phyloP scores from a whole-genome alignment of 1,140 invertebrate species.

The Hydropsyche tenuis region DNA sequence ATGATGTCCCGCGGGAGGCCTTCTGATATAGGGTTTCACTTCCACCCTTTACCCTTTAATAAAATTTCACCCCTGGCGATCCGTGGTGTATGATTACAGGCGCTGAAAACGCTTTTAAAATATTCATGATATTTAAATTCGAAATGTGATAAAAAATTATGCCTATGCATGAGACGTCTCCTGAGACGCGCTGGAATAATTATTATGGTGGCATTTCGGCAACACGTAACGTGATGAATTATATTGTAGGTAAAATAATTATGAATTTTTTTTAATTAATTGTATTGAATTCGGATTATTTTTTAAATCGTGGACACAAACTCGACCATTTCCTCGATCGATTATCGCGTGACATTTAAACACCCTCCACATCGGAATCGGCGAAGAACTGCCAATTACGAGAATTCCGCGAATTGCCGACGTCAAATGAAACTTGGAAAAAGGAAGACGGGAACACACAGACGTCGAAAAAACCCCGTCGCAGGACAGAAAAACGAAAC shows the following conservation, averaged over 20 bases:
- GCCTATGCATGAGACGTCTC: no score
- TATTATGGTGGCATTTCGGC: no score
- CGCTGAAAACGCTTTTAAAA: slow-evolving; percentile 29
- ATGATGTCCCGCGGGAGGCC: slow-evolving; percentile 47
- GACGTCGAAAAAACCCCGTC: not conserved
- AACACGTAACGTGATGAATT: no score
- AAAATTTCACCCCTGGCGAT: slow-evolving; percentile 32
- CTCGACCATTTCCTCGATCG: no score
- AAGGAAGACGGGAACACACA: not conserved
- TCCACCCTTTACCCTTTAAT: slow-evolving; percentile 39
- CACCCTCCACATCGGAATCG: no score
- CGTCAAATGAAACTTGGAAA: not conserved
- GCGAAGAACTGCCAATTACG: slow-evolving; percentile 7
- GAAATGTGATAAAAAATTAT: not conserved
- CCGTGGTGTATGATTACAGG: slow-evolving; percentile 23
- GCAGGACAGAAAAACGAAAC: not conserved
- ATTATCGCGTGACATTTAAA: no score
- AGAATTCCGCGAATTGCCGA: slow-evolving; percentile 4
- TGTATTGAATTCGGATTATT: no score
- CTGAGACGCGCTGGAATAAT: no score
- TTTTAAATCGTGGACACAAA: no score
- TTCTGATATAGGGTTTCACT: slow-evolving; percentile 39
- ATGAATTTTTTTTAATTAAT: no score
- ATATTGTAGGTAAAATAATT: no score
- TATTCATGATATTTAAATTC: slow-evolving; percentile 39